Evolutionary conservation across 2,797 vertebrate genomes (phyloP), one percentile per base, ranked within the genome.

Genomic region (Paramormyrops hopkinsi): DNA sequence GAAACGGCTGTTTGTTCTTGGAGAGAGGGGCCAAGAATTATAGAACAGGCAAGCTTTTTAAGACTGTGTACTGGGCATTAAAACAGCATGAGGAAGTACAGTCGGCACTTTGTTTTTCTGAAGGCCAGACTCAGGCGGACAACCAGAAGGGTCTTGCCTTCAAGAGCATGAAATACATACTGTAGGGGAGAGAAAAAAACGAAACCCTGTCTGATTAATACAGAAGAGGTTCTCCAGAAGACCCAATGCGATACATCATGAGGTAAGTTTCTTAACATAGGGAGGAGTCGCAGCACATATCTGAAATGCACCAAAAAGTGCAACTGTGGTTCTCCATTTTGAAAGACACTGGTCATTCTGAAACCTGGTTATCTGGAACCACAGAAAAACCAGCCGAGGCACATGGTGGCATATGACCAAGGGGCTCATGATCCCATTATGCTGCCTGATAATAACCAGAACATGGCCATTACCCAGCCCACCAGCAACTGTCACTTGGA

Each of bases 11-110:
- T 84, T 84, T 90, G 41, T 88, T 79, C 86, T 65, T 88, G 37
- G 17, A 56, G 76, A 37, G 53, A 79, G 53, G 17, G 56, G 86
- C 51, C 69, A 62, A 76, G 86, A 76, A 59, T 90, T 88, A 62
- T 83, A 86, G 87, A 84, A 88, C 69, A 88, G 86, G 86, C 12
- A 50, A 29, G 83, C 65, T 89, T 87, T 89, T 79, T 76, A 46
- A 79, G 33, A 44, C 9, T 82, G 44, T 19, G 69, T 9, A 50
- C 33, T 73, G 25, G 56, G 50, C 62, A 56, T 84, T 46, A 69
- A 83, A 83, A 83, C 22, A 46, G 54, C 86, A 12, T 46, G 59
- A 37, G 86, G 59, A 48, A 56, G 53, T 62, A 88, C 17, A 69
- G 41, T 69, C 56, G 44, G 86, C 37, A 46, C 50, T 86, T 56